Percentiles rank a stretch among this genome's conserved stretches.
Evolutionary conservation across 2,797 vertebrate species (phyloP).

Genomic region (Gymnothorax reevesii): DNA sequence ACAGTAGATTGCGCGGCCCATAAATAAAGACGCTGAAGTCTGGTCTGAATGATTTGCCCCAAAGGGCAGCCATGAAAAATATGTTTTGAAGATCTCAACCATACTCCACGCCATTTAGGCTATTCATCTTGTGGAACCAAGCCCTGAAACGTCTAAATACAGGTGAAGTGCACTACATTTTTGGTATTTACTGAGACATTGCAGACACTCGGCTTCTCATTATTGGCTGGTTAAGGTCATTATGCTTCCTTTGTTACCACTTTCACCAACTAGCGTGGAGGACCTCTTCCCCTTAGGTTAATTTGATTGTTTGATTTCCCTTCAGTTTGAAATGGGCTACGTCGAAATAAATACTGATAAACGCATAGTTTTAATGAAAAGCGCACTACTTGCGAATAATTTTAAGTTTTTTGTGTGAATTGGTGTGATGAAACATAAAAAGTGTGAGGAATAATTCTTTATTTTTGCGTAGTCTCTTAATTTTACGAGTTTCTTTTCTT

Average conservation of each 20-base stretch:
- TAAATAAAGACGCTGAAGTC: too few relatives aligned
- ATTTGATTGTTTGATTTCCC: background rate
- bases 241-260: slow-evolving; percentile 26
- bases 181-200: background rate
- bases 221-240: slow-evolving; percentile 3
- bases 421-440: background rate
- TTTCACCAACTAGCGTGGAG: background rate
- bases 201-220: too few relatives aligned
- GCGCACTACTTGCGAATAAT: background rate
- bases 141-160: background rate
- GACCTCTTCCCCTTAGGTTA: background rate
- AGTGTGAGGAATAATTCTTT: background rate
- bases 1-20: background rate
- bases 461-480: background rate
- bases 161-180: background rate
- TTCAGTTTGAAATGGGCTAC: background rate
- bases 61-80: slow-evolving; percentile 26
- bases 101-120: background rate
- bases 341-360: background rate
- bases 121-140: slow-evolving; percentile 12
- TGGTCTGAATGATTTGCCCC: background rate
- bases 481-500: background rate
- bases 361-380: background rate
- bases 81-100: slow-evolving; percentile 8
- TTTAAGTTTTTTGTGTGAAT: background rate